Conservation (phyloP, 2,113 vertebrate genomes). For the Lagopus muta region DNA sequence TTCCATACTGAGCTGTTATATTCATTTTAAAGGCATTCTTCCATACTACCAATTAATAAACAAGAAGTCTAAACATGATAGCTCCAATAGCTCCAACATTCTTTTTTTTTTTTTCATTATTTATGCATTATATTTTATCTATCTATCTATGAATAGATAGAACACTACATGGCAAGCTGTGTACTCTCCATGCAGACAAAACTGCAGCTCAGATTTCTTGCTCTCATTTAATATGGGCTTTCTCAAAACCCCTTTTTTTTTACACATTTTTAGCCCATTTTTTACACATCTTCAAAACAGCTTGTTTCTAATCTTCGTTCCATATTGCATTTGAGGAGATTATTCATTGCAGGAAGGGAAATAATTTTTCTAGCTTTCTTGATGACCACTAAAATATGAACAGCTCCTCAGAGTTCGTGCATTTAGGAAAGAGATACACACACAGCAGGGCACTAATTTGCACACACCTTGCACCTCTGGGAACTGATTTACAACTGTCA, state of each 20-base stretch:
- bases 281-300: neutral
- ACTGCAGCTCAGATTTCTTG: neutral
- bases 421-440: neutral
- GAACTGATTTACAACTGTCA: neutral
- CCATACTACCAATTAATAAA: neutral
- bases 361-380: neutral
- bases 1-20: neutral
- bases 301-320: neutral
- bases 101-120: neutral
- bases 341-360: neutral
- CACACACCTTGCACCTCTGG: neutral
- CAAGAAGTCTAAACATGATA: neutral
- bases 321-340: neutral
- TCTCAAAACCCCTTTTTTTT: neutral
- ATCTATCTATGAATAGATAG: neutral
- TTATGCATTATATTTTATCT: neutral
- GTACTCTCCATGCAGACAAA: rapidly evolving
- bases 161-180: neutral
- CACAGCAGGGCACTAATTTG: neutral
- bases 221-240: neutral
- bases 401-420: neutral
- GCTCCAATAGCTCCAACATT: neutral
- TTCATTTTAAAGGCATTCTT: neutral
- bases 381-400: neutral
- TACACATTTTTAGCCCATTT: neutral